Percentiles rank a stretch among this genome's conserved stretches.
Evolutionary conservation across 2,888 invertebrate genomes (phyloP).

Genomic region (Conomelus anceps): DNA sequence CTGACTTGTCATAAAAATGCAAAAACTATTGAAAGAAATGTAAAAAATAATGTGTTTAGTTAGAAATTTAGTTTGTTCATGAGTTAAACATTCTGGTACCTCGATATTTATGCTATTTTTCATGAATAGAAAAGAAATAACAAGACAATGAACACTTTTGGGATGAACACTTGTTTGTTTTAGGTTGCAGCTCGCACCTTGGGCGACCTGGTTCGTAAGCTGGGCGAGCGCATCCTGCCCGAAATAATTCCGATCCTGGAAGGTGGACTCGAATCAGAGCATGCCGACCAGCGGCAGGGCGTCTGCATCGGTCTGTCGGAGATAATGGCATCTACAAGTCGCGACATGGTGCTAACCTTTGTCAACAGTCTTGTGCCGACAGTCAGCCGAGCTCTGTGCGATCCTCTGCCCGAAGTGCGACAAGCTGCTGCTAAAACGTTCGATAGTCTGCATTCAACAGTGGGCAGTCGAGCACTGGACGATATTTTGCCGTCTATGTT

Average conservation of each 20-base stretch:
- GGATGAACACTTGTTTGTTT: background rate
- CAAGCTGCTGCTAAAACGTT: constrained; percentile 95
- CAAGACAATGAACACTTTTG: too few species aligned
- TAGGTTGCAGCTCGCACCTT: constrained; percentile 88
- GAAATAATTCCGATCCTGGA: constrained; percentile 98
- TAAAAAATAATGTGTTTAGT: too few species aligned
- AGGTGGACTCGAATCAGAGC: constrained; percentile 81
- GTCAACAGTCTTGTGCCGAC: constrained; percentile 86
- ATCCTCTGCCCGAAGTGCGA: constrained; percentile 86
- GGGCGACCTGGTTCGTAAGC: constrained; percentile 92
- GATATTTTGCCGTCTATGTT: constrained; percentile 93
- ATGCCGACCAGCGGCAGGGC: constrained; percentile 93
- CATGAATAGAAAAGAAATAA: too few species aligned
- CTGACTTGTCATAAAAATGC: too few species aligned
- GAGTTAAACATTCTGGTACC: too few species aligned
- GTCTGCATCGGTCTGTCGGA: constrained; percentile 97
- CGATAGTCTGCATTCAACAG: constrained; percentile 89
- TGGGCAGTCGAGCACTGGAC: constrained; percentile 88
- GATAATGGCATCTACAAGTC: constrained; percentile 94
- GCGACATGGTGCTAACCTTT: constrained; percentile 87
- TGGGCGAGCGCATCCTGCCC: constrained; percentile 94
- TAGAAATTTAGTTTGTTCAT: too few species aligned
- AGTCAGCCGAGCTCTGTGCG: constrained; percentile 89
- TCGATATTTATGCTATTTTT: too few species aligned
- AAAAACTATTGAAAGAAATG: too few species aligned